Evolutionary conservation across 2,888 invertebrate genomes (phyloP).

Genomic region (Apotomis capreana): DNA sequence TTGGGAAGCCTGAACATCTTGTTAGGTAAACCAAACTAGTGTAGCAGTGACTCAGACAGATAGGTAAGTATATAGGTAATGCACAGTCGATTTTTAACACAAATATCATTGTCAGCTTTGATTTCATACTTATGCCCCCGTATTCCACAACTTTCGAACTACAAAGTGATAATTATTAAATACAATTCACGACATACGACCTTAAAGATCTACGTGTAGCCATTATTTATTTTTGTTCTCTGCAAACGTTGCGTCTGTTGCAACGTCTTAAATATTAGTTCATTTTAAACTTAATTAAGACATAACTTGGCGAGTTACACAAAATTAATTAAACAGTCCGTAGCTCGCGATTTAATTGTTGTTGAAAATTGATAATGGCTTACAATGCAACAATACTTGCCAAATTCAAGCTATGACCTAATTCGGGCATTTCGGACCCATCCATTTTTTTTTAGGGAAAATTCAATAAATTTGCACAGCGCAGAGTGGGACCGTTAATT

Average conservation of each 20-base stretch:
- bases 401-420: slow-evolving; percentile 13
- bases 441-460: background rate
- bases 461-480: slow-evolving; percentile 20
- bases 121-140: too few relatives aligned
- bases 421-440: slow-evolving; percentile 1
- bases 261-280: background rate
- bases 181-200: too few relatives aligned
- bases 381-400: slow-evolving; percentile 15
- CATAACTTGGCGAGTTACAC: slow-evolving; percentile 2
- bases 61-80: too few relatives aligned
- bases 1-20: too few relatives aligned
- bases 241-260: background rate
- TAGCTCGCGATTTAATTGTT: background rate
- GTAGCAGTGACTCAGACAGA: too few relatives aligned
- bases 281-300: slow-evolving; percentile 24
- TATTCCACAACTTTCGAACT: too few relatives aligned
- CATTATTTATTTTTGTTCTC: background rate
- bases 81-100: too few relatives aligned
- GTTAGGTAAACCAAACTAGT: too few relatives aligned
- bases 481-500: slow-evolving; percentile 20
- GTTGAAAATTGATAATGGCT: background rate
- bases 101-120: too few relatives aligned
- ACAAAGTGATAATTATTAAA: too few relatives aligned
- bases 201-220: background rate
- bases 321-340: slow-evolving; percentile 7